These are phyloP conservation scores for Actias luna DNA, from an alignment of 2,888 invertebrate species.

Conservation along the genomic window DNA sequence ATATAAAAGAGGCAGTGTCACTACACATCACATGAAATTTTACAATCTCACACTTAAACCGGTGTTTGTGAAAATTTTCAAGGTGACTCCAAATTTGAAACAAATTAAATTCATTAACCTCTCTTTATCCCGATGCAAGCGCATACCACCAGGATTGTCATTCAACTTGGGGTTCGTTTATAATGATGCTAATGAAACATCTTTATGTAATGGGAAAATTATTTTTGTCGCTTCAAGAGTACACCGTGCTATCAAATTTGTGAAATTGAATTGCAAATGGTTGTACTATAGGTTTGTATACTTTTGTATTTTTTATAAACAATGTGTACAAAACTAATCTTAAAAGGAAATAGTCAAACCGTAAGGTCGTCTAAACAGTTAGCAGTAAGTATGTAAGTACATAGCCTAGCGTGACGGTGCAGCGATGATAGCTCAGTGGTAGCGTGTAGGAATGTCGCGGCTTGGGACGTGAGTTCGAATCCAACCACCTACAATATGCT, in stretches of 20 bases:
- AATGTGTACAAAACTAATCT: too few species aligned
- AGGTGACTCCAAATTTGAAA: constrained; percentile 63
- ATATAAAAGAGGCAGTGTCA: constrained; percentile 58
- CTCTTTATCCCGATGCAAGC: constrained; percentile 55
- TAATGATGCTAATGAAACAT: constrained; percentile 63
- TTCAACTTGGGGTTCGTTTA: constrained; percentile 64
- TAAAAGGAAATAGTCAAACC: too few species aligned
- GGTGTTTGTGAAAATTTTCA: constrained; percentile 65
- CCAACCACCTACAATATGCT: too few species aligned
- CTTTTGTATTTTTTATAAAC: too few species aligned
- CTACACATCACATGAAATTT: constrained; percentile 62
- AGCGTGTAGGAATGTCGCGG: too few species aligned
- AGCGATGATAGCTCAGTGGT: too few species aligned
- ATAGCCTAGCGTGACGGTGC: too few species aligned
- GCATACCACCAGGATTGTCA: constrained; percentile 68
- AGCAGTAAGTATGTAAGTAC: too few species aligned
- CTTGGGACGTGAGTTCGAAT: too few species aligned
- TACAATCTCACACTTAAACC: constrained; percentile 64
- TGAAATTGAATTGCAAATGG: constrained; percentile 63
- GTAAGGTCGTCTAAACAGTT: too few species aligned
- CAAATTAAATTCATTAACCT: constrained; percentile 66
- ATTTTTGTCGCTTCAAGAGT: constrained; percentile 67
- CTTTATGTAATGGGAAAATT: constrained; percentile 55
- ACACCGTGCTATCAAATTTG: constrained; percentile 74
- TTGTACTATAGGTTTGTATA: too few species aligned